Percentiles rank a stretch among this genome's conserved stretches.
These are phyloP conservation scores for Pseudorhiza aurosa DNA, from an alignment of 30 jellyfish, hydroid and myxozoan genomes.

Conservation along the genomic window DNA sequence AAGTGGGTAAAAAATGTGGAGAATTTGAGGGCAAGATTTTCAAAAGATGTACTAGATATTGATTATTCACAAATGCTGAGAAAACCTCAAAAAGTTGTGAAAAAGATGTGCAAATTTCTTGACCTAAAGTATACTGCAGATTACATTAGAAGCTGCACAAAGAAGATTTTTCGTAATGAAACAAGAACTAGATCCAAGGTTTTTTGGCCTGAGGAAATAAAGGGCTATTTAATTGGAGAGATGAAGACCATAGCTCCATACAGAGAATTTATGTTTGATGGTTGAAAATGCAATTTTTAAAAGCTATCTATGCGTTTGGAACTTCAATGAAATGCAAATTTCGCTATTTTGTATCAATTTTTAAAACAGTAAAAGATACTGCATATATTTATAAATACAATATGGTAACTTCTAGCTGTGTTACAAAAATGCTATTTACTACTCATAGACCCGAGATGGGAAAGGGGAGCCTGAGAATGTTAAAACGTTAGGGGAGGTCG, in stretches of 20 bases:
- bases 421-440: too few species aligned
- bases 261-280: constrained; percentile 46
- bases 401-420: too few species aligned
- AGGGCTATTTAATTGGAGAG: constrained; percentile 3
- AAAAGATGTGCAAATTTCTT: constrained; percentile 55
- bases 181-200: constrained; percentile 62
- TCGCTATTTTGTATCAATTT: too few species aligned
- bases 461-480: too few species aligned
- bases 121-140: constrained; percentile 25
- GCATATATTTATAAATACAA: too few species aligned
- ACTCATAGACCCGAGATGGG: too few species aligned
- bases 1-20: constrained; percentile 45
- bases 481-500: too few species aligned
- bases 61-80: constrained; percentile 52
- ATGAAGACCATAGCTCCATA: constrained; percentile 28
- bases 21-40: constrained; percentile 10
- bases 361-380: too few species aligned
- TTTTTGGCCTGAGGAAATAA: constrained; percentile 55
- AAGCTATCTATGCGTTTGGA: too few species aligned
- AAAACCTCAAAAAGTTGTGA: constrained; percentile 28
- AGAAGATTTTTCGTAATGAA: constrained; percentile 47
- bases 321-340: too few species aligned
- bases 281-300: too few species aligned
- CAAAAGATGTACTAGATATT: constrained; percentile 64
- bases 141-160: constrained; percentile 35